Percentiles rank a stretch among this genome's conserved stretches.
Evolutionary conservation across 2,888 invertebrate genomes (phyloP).

Genomic region (Falcaria lacertinaria): DNA sequence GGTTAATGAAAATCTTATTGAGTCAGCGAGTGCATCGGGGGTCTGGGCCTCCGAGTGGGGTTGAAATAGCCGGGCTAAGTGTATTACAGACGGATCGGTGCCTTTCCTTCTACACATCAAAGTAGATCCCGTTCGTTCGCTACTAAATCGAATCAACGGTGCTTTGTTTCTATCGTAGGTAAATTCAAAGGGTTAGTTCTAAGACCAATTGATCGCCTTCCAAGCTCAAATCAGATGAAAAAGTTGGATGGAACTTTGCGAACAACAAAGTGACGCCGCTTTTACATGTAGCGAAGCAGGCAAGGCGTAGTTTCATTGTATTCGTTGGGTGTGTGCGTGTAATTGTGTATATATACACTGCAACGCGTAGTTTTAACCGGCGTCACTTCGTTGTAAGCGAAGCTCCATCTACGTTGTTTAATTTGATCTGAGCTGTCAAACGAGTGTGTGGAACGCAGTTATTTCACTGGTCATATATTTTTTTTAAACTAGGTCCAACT

Average conservation of each 20-base stretch:
- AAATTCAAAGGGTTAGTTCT: conserved; percentile 43
- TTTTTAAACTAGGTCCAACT: neutral
- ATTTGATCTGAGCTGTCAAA: too few relatives aligned
- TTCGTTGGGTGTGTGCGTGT: too few relatives aligned
- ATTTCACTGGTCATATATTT: too few relatives aligned
- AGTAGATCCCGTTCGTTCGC: conserved; percentile 70
- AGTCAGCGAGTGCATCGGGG: conserved; percentile 59
- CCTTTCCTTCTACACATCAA: conserved; percentile 79
- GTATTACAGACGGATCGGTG: conserved; percentile 77
- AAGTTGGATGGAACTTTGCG: too few relatives aligned
- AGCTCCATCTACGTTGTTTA: too few relatives aligned
- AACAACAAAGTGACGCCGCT: too few relatives aligned
- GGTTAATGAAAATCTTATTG: conserved; percentile 78
- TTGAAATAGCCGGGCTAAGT: conserved; percentile 75
- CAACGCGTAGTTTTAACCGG: too few relatives aligned
- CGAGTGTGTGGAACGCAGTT: too few relatives aligned
- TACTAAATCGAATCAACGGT: conserved; percentile 71
- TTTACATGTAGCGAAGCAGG: too few relatives aligned
- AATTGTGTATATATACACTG: too few relatives aligned
- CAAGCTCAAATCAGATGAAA: conserved; percentile 16
- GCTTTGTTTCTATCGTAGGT: conserved; percentile 71
- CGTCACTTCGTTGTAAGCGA: too few relatives aligned
- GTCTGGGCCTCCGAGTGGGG: conserved; percentile 18
- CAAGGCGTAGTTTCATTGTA: too few relatives aligned
- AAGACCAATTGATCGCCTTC: conserved; percentile 24